Base-by-base conservation (phyloP, 2,113 vertebrate species). In the Orcinus orca region DNA sequence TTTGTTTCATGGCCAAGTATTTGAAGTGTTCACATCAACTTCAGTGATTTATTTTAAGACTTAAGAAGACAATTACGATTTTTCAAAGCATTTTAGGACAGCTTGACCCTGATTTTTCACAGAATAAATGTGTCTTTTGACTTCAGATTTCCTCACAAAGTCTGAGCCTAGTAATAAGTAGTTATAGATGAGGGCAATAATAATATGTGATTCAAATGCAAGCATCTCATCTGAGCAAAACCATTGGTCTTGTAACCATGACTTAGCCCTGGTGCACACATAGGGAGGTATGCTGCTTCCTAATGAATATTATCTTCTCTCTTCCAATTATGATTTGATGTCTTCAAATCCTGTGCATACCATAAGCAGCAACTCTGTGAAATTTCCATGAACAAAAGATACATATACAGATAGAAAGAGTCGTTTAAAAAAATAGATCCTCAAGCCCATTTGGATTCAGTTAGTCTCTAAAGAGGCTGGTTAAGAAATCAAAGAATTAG, bases 331-430 rank as follows among this genome's bases (percentile, higher is more conserved):
- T 47, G 68, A 91, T 93, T 97, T 97, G 70, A 25, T 88, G 62
- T 95, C 47, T 1, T 90, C 73, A 79, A 8, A 88, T 93, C 12
- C 70, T 67, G 14, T 83, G 77, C 5, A 55, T 71, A 84, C 12
- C 89, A 92, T 96, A 98, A 96, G 83, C 58, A 91, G 74, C 62
- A n/a, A 68, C 65, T 71, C 50, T 96, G 81, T 95, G 53, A 97
- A 97, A 98, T 98, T 98, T 97, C 87, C 85, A 95, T 97, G 93
- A 97, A 97, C 87, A 96, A 98, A 98, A 97, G 53, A 91, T 97
- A 98, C 74, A 25, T 95, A 94, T 97, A 95, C 41, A 97, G 88
- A 92, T 96, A 80, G 93, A 95, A 98, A 90, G 26, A 93, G 65
- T 94, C 70, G 33, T 84, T 97, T 96, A 94, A 97, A 98, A 5